Evolutionary conservation across 2,797 vertebrate genomes (phyloP), one percentile per base, ranked within the genome.

Genomic region (Erpetoichthys calabaricus): DNA sequence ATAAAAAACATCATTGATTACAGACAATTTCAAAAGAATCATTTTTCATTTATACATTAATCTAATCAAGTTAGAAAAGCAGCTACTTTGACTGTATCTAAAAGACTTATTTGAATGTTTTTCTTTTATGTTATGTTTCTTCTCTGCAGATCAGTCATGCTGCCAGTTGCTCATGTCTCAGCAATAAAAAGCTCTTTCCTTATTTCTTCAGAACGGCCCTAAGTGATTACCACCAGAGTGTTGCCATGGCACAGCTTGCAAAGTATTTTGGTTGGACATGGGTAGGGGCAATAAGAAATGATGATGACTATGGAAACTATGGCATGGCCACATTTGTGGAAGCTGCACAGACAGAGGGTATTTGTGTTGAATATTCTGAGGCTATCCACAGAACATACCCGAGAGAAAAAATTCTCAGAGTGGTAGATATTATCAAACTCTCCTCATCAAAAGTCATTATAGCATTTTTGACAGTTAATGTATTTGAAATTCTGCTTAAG

Each of bases 391-490:
- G 72, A 43, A 72, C 65, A 45, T 67, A 69, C 62, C 63, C 66
- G 5, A 70, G 62, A 45, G 72, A 72, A 10, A 69, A 63, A 61
- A 70, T 73, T 10, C 57, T 72, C 7, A 75, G 67, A 57, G 71
- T 84, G 45, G 76, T 85, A 53, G 64, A 68, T 59, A 61, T 75
- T 8, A 84, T 87, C 6, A 67, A 65, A 47, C 61, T 62, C 1
- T 75, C 79, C 10, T 80, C 62, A 47, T 71, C 84, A 10, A 81
- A 59, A 8, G 78, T 85, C 56, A 61, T 86, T 44, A 73, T 86
- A 42, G 78, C 78, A 25, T 86, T 86, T 62, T 61, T 85, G 4
- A 75, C 80, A 7, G 78, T 84, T 53, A 63, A 64, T 4, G 83
- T 84, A 57, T 80, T 87, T 73, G 59, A 77, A 3, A 59, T 82